Percentiles rank a stretch among this genome's conserved stretches.
phyloP scores from a whole-genome alignment of 2,113 vertebrate genomes.

The Todiramphus saurophagus region DNA sequence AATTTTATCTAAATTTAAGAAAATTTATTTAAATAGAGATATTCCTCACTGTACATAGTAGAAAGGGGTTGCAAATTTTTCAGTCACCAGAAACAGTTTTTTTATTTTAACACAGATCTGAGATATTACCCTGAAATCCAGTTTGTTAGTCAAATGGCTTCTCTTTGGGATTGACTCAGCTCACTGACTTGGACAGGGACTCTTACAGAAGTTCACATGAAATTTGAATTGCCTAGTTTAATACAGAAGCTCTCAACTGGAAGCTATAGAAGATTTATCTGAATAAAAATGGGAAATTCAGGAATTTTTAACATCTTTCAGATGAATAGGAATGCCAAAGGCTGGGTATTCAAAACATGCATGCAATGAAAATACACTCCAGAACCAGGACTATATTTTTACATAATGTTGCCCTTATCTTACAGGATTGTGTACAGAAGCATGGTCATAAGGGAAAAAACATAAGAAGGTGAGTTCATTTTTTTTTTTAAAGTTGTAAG shows the following conservation, averaged over 20 bases:
- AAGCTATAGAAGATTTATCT: not conserved
- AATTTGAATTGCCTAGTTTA: not conserved
- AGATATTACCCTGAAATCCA: not conserved
- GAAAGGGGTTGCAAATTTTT: not conserved
- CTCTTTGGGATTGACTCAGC: not conserved
- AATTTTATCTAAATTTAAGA: not conserved
- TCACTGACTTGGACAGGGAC: not conserved
- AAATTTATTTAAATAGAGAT: not conserved
- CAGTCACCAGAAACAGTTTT: not conserved
- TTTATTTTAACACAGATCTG: not conserved
- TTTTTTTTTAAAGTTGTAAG: not conserved
- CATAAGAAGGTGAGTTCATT: not conserved
- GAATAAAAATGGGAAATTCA: not conserved
- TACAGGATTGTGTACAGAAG: not conserved
- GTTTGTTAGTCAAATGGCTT: not conserved
- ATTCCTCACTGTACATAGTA: not conserved
- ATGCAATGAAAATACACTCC: not conserved
- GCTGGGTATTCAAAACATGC: not conserved
- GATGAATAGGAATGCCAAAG: not conserved
- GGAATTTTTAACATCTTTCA: not conserved
- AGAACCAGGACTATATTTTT: not conserved
- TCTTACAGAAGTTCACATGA: not conserved
- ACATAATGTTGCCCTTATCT: not conserved
- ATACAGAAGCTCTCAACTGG: not conserved
- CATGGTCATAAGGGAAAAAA: not conserved